Conservation (phyloP, 2,888 invertebrate genomes). For the Drosophila tanythrix region DNA sequence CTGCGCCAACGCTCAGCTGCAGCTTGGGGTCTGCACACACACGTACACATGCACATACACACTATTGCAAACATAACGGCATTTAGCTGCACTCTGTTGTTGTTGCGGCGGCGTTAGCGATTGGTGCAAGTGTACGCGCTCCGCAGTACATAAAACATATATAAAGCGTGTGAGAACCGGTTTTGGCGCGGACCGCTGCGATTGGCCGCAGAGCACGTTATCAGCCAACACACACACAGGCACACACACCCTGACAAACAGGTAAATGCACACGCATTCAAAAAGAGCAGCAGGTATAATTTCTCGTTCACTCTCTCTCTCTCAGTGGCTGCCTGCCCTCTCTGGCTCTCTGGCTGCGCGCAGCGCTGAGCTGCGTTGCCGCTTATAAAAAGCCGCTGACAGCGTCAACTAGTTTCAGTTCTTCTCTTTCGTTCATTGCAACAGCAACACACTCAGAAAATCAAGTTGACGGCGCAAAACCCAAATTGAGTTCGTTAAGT, state of each 20-base stretch:
- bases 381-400: conserved; percentile 53
- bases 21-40: conserved; percentile 24
- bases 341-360: conserved; percentile 46
- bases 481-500: conserved; percentile 40
- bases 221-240: conserved; percentile 14
- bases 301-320: conserved; percentile 9
- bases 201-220: conserved; percentile 55
- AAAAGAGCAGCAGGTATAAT: conserved; percentile 36
- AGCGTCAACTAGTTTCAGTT: conserved; percentile 47
- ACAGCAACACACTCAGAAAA: conserved; percentile 32
- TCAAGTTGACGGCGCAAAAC: conserved; percentile 20
- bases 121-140: conserved; percentile 78
- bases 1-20: conserved; percentile 7
- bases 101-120: conserved; percentile 61
- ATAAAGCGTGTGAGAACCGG: conserved; percentile 63
- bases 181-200: conserved; percentile 55
- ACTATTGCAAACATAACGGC: conserved; percentile 67
- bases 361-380: conserved; percentile 41
- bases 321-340: conserved; percentile 31
- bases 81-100: conserved; percentile 44
- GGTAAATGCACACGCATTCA: conserved; percentile 13
- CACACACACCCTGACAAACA: conserved; percentile 12
- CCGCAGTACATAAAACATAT: conserved; percentile 65
- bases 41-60: background rate
- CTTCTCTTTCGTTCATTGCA: conserved; percentile 58